Base-by-base conservation (phyloP, 2,888 invertebrate genomes). In the Cosmia pyralina region DNA sequence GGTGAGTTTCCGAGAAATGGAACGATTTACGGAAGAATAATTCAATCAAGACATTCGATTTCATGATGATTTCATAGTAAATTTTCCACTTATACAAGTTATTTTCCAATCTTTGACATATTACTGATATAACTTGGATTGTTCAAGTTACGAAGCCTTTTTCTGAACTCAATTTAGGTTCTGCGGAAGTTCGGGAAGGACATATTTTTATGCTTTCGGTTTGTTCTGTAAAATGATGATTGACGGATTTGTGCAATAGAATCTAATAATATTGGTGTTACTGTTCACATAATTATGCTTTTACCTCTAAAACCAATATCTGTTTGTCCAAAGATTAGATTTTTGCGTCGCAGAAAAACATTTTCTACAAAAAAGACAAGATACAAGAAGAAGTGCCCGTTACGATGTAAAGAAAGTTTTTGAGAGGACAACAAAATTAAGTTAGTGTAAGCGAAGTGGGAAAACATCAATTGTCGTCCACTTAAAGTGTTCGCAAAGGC, bases 401-500 rank as follows among this genome's bases (percentile, higher is more conserved):
- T 28, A 57, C 38, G n/a, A 76, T 74, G 79, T 80, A 78, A 82
- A 82, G 77, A 87, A 83, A 87, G 83, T 84, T 88, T 89, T 87
- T 83, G 85, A 82, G 85, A 85, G 80, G 86, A 90, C 88, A 91
- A 88, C 84, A 81, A 84, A 90, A 89, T 90, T 88, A 88, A 89
- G 87, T 87, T 85, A 89, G 87, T 82, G 82, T 84, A 80, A 81
- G 88, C 87, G 85, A 86, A 88, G 88, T 89, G 89, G 87, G 90
- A 91, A 91, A 92, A 91, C 91, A 92, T 93, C 93, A 92, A 93
- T 93, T 93, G 90, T 89, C 91, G 87, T 91, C 91, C 92, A 93
- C 94, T 93, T 93, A 91, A 93, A 92, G 91, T 90, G 90, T 90
- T 92, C 88, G 90, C 92, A 91, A 92, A 93, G 93, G 93, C 94